A percentile compares a stretch with the other conserved stretches of the same genome.
Evolutionary conservation across 2,888 invertebrate genomes (phyloP).

Genomic region (Pelosia muscerda): DNA sequence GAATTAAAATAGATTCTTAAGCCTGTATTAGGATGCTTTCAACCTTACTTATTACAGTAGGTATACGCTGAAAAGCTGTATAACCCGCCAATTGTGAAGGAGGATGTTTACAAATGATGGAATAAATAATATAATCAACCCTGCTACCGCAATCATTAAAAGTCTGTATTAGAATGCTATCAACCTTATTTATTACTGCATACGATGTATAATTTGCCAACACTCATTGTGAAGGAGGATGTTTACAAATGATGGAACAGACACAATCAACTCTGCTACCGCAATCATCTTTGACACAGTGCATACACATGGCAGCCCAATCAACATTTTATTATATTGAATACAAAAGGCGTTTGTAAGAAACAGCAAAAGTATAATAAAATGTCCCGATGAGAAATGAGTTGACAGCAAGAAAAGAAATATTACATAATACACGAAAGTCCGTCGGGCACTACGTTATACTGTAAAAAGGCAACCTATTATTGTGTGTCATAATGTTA

Average conservation of each 20-base stretch:
- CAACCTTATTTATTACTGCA: no score
- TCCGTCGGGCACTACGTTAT: neutral
- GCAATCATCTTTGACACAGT: neutral
- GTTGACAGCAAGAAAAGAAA: neutral
- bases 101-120: neutral
- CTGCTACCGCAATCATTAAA: neutral
- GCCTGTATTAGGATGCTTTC: no score
- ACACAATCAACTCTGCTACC: neutral
- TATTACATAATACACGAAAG: neutral
- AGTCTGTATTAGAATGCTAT: no score
- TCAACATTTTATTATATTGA: neutral
- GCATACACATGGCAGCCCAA: neutral
- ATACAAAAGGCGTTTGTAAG: neutral
- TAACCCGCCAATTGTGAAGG: no score
- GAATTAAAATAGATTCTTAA: no score
- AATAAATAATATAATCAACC: neutral
- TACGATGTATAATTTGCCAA: no score
- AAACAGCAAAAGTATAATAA: neutral
- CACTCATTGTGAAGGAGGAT: no score
- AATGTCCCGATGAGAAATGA: neutral
- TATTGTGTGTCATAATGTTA: constrained; percentile 9
- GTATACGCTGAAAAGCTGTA: no score
- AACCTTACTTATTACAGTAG: no score
- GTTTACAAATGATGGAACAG: neutral
- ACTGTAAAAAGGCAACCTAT: constrained; percentile 2